phyloP scores from a whole-genome alignment of 2,113 vertebrate genomes.

The Mus pahari region DNA sequence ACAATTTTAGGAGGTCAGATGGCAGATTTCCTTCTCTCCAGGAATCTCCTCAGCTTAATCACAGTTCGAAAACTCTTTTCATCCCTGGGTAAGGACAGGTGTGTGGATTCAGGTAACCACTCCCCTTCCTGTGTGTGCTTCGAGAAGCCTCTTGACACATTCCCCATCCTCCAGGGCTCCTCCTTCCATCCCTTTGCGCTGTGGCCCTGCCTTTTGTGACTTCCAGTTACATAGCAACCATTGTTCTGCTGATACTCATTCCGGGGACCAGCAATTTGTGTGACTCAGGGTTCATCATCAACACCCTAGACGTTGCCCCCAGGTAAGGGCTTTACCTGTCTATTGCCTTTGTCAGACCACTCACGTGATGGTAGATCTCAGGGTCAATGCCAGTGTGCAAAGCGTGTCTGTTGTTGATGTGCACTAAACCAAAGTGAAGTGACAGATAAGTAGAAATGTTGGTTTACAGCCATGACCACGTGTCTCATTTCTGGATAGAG shows the following conservation, averaged over 20 bases:
- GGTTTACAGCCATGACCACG: neutral
- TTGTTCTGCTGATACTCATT: conserved; percentile 80
- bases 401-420: neutral
- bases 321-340: conserved; percentile 52
- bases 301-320: conserved; percentile 79
- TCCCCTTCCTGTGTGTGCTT: neutral
- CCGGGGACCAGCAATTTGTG: conserved; percentile 81
- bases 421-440: neutral
- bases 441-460: neutral
- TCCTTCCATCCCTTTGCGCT: conserved; percentile 76
- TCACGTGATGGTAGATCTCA: neutral
- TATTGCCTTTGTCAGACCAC: neutral
- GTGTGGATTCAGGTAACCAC: neutral
- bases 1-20: conserved; percentile 84
- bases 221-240: conserved; percentile 70
- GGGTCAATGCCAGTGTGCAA: neutral
- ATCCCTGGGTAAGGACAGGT: conserved; percentile 82
- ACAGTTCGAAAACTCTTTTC: conserved; percentile 91
- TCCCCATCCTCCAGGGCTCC: conserved; percentile 68
- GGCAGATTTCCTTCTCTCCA: conserved; percentile 90
- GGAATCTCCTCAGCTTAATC: conserved; percentile 86
- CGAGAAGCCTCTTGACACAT: neutral
- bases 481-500: neutral
- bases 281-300: conserved; percentile 80
- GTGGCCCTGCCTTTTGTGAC: conserved; percentile 76